Evolutionary conservation across 2,113 vertebrate genomes (phyloP).

Genomic region (Channa argus): DNA sequence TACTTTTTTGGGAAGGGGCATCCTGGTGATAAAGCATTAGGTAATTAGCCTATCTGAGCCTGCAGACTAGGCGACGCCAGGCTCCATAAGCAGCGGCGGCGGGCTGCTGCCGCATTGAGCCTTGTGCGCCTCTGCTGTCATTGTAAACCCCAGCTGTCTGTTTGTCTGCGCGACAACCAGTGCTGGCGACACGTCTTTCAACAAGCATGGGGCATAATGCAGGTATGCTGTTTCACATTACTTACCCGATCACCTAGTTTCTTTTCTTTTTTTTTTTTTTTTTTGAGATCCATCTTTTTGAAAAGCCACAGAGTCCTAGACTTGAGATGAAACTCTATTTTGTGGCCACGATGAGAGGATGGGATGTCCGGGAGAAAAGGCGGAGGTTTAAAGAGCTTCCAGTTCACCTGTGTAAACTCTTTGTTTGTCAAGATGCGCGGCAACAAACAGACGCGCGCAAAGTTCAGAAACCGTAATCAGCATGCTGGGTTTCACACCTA

Average conservation of each 20-base stretch:
- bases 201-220: not conserved
- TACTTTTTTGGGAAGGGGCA: conserved; percentile 72
- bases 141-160: conserved; percentile 64
- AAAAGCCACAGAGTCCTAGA: too few species aligned
- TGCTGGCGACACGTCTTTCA: conserved; percentile 3
- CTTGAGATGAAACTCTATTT: too few species aligned
- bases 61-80: conserved; percentile 85
- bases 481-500: too few species aligned
- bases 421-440: too few species aligned
- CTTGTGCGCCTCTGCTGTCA: conserved; percentile 57
- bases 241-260: too few species aligned
- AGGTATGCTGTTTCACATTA: not conserved
- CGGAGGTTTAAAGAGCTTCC: not conserved
- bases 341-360: too few species aligned
- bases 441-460: not conserved
- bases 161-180: conserved; percentile 19
- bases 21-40: conserved; percentile 80
- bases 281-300: not conserved
- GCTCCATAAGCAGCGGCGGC: conserved; percentile 67
- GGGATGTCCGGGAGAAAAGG: not conserved
- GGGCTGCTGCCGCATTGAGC: conserved; percentile 70
- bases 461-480: too few species aligned
- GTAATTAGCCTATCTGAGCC: conserved; percentile 85
- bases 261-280: conserved; percentile 1
- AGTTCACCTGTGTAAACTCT: not conserved